phyloP scores from a whole-genome alignment of 2,888 invertebrate species.

The Neocrepidodera transversa region DNA sequence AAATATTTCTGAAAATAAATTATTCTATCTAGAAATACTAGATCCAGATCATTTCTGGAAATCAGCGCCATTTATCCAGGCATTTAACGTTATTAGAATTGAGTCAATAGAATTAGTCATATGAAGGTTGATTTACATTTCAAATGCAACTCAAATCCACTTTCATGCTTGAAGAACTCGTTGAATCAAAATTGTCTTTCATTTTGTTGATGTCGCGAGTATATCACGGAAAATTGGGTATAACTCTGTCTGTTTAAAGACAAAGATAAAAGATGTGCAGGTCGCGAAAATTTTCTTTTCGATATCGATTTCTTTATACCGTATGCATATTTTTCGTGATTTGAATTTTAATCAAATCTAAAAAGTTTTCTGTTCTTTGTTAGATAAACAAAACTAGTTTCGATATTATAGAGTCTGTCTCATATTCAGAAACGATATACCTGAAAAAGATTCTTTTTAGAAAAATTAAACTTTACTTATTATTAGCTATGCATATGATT shows the following conservation, averaged over 20 bases:
- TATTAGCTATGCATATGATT: no score
- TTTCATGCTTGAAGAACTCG: neutral
- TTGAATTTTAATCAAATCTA: neutral
- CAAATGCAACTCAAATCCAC: constrained; percentile 5
- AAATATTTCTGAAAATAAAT: no score
- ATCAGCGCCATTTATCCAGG: neutral
- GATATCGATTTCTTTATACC: neutral
- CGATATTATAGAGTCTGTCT: no score
- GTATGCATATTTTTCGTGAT: constrained; percentile 8
- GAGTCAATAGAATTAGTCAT: neutral
- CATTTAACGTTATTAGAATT: neutral
- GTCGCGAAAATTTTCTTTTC: constrained; percentile 5
- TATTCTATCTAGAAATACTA: no score
- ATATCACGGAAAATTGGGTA: constrained; percentile 6
- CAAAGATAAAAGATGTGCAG: constrained; percentile 6
- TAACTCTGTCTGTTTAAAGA: constrained; percentile 1
- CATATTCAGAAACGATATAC: no score
- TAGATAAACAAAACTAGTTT: no score
- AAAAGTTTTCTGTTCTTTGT: no score
- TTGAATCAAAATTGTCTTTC: neutral
- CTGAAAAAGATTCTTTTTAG: no score
- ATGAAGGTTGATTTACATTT: constrained; percentile 5
- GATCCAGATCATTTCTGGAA: neutral
- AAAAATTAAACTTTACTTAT: no score
- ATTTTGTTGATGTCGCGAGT: neutral